Evolutionary conservation across 2,888 invertebrate genomes (phyloP), one percentile per base, ranked within the genome.

Genomic region (Lasioglossum marginatum): DNA sequence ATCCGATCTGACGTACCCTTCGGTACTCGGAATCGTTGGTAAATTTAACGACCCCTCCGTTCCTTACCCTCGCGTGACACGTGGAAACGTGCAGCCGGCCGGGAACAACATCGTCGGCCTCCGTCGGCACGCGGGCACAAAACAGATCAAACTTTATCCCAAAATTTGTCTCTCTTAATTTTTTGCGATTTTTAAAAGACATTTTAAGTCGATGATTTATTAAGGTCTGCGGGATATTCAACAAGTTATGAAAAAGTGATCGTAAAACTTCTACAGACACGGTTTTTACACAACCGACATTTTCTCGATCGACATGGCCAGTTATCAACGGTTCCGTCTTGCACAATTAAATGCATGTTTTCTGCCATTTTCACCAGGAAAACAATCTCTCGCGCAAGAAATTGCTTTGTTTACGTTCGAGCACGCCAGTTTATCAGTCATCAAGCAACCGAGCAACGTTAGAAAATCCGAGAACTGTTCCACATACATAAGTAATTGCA

Each of bases 1-100:
- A 92, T 91, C 80, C 83, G 79, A 89, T 88, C 84, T 75, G 91
- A 92, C 92, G 86, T 85, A 83, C 88, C 87, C 91, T 89, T 89
- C 82, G 83, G 79, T 88, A 90, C 88, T 79, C 77, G 88, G 87
- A 91, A 91, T 73, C 80, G 76, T 79, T 78, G 85, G 81, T 85
- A 90, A 90, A 87, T 90, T 90, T 87, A 85, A 89, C 89, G 79
- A 79, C 78, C 72, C 77, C 80, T 78, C 68, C 45, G 79, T 81
- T 68, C 66, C 68, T 75, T 75, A 79, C 81, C 2, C 66, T 70
- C 34, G 23, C 52, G 66, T 12, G n/a, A 60, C 43, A 52, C 79
- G 60, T 48, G 78, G 52, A 57, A 60, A 70, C 79, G 43, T 23
- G 72, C 73, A 34, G n/a, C 43, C 72, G 71, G 31, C 72, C 60